Evolutionary conservation across 2,888 invertebrate species (phyloP).

Genomic region (Epistrophe grossulariae): DNA sequence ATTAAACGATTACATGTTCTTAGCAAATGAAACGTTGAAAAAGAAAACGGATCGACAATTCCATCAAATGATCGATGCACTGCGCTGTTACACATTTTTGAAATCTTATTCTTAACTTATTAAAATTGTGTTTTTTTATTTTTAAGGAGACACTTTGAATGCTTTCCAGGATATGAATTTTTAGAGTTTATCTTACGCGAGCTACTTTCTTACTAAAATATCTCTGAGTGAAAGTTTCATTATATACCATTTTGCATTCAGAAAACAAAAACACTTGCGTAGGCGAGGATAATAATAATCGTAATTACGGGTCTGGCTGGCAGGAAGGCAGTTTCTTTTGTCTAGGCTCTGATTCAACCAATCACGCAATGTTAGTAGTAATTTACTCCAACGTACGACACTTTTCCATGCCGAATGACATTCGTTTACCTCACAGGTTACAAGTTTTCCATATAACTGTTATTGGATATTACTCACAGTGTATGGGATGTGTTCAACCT

Average conservation of each 20-base stretch:
- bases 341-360: conserved; percentile 82
- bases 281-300: conserved; percentile 44
- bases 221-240: conserved; percentile 23
- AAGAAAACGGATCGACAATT: conserved; percentile 82
- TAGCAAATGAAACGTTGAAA: conserved; percentile 87
- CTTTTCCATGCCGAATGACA: conserved; percentile 81
- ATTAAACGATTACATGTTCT: conserved; percentile 88
- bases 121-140: not conserved
- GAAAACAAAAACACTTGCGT: conserved; percentile 35
- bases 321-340: conserved; percentile 67
- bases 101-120: not conserved
- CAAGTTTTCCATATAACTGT: conserved; percentile 82
- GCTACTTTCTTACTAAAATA: conserved; percentile 49
- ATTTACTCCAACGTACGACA: conserved; percentile 82
- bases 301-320: conserved; percentile 55
- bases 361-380: conserved; percentile 84
- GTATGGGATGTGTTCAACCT: conserved; percentile 11
- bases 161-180: not conserved
- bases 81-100: conserved; percentile 77
- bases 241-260: conserved; percentile 56
- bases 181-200: conserved; percentile 19
- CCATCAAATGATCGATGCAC: conserved; percentile 78
- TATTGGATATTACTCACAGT: conserved; percentile 76
- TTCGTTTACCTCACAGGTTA: conserved; percentile 81
- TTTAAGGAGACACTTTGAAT: not conserved